These are phyloP conservation scores for Semicossyphus pulcher DNA, from an alignment of 2,113 vertebrate genomes.

Conservation along the genomic window DNA sequence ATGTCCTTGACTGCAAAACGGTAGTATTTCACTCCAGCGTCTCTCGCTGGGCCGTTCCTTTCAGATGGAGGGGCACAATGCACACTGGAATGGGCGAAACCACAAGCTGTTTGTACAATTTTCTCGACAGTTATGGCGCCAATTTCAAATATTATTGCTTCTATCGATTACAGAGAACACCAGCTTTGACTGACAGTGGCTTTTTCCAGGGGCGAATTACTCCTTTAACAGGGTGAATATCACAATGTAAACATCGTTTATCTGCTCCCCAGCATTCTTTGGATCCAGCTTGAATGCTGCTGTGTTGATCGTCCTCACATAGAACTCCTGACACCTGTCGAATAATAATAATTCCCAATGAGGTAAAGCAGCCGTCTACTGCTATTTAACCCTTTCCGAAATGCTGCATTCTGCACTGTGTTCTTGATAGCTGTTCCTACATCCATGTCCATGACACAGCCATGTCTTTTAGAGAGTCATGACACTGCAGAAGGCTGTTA, in stretches of 20 bases:
- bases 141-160: too few relatives aligned
- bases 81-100: too few relatives aligned
- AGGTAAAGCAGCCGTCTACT: constrained; percentile 48
- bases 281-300: constrained; percentile 72
- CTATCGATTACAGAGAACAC: too few relatives aligned
- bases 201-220: too few relatives aligned
- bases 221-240: constrained; percentile 62
- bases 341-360: constrained; percentile 49
- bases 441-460: constrained; percentile 43
- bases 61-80: too few relatives aligned
- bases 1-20: too few relatives aligned
- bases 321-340: constrained; percentile 56
- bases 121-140: too few relatives aligned
- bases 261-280: constrained; percentile 58
- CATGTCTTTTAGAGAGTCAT: constrained; percentile 55
- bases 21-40: too few relatives aligned
- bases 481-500: constrained; percentile 52
- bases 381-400: constrained; percentile 60
- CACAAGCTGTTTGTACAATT: too few relatives aligned
- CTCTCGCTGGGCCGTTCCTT: too few relatives aligned
- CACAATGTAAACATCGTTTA: constrained; percentile 52
- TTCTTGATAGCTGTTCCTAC: constrained; percentile 36
- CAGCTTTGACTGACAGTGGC: too few relatives aligned
- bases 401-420: constrained; percentile 45
- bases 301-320: constrained; percentile 60